Evolutionary conservation across 1,140 invertebrate genomes (phyloP).

Genomic region (Drosophila parvula): DNA sequence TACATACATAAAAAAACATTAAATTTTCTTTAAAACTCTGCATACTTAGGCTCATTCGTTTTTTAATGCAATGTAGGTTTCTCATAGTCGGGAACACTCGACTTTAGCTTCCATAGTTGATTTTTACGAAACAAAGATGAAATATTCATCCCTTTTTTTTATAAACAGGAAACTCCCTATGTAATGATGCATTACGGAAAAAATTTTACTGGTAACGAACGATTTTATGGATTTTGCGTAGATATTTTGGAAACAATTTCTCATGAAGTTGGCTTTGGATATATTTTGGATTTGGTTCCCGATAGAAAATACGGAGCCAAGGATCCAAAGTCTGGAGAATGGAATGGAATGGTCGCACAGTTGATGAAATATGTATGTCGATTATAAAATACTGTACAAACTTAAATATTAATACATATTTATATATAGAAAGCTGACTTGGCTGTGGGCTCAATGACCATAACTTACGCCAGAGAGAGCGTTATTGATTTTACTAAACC

Average conservation of each 20-base stretch:
- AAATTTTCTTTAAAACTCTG: too few species aligned
- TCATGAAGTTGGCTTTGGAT: slow-evolving; percentile 95
- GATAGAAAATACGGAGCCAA: slow-evolving; percentile 97
- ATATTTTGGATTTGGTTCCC: slow-evolving; percentile 94
- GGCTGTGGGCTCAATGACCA: slow-evolving; percentile 96
- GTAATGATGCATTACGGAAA: slow-evolving; percentile 95
- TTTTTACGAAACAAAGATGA: too few species aligned
- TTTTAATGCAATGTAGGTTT: too few species aligned
- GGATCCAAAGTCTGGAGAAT: slow-evolving; percentile 94
- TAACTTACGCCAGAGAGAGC: slow-evolving; percentile 95
- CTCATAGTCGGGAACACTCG: too few species aligned
- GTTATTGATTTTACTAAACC: slow-evolving; percentile 98
- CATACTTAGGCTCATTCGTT: too few species aligned
- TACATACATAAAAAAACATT: too few species aligned
- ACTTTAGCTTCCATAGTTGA: too few species aligned
- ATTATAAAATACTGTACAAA: background rate
- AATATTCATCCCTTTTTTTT: background rate
- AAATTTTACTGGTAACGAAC: slow-evolving; percentile 93
- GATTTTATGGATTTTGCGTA: slow-evolving; percentile 98
- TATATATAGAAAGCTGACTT: slow-evolving; percentile 90
- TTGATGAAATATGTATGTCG: slow-evolving; percentile 79
- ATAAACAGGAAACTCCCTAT: slow-evolving; percentile 94
- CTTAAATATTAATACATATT: slow-evolving; percentile 17
- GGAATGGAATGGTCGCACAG: slow-evolving; percentile 93
- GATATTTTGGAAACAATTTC: slow-evolving; percentile 96